phyloP scores from a whole-genome alignment of 92 coral and sea anemone genomes.

The Zoanthus gigantus region DNA sequence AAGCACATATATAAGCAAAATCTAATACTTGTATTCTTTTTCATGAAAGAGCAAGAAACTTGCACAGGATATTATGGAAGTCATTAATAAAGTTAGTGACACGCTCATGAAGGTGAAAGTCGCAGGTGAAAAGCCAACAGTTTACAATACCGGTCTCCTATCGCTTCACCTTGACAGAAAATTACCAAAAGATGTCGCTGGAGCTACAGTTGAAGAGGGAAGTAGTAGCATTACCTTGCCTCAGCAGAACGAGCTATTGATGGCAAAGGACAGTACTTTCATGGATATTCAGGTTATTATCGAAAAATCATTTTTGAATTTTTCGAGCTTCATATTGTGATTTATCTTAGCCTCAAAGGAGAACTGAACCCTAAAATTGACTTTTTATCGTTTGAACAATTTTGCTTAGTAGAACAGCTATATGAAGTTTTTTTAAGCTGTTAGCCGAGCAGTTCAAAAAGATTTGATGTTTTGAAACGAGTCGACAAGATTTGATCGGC shows the following conservation, averaged over 20 bases:
- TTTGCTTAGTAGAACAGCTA: too few species aligned
- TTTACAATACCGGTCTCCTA: background rate
- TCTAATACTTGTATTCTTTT: background rate
- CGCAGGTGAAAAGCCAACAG: constrained; percentile 33
- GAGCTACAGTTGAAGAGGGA: constrained; percentile 23
- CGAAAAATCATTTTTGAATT: background rate
- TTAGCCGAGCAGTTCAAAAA: too few species aligned
- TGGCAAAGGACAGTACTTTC: constrained; percentile 8
- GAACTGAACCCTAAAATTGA: too few species aligned
- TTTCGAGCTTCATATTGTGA: too few species aligned
- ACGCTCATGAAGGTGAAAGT: constrained; percentile 16
- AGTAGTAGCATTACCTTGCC: constrained; percentile 36
- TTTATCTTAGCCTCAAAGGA: too few species aligned
- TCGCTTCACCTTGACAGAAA: constrained; percentile 30
- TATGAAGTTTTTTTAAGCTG: too few species aligned
- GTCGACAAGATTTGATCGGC: too few species aligned
- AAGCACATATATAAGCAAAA: background rate
- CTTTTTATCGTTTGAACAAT: too few species aligned
- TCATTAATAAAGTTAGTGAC: constrained; percentile 1
- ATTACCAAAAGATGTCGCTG: constrained; percentile 5
- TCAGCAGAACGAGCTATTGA: background rate
- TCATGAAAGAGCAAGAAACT: constrained; percentile 12
- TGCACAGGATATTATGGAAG: background rate
- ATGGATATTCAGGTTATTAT: constrained; percentile 27
- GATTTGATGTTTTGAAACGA: too few species aligned